These are phyloP conservation scores for Drosophila bocki DNA, from an alignment of 1,140 invertebrate genomes.

Conservation along the genomic window DNA sequence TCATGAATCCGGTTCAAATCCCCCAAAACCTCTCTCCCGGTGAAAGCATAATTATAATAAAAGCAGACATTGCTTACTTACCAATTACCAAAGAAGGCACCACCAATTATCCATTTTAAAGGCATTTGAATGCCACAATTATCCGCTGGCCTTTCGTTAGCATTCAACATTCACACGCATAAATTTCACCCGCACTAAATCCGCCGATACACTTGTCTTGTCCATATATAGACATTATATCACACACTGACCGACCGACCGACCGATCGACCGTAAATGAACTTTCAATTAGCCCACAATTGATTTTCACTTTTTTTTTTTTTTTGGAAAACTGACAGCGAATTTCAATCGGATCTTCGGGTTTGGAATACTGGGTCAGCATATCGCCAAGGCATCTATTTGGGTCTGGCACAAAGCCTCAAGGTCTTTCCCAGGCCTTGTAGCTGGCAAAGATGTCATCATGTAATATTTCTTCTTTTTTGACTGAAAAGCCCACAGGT, in stretches of 20 bases:
- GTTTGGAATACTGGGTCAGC: constrained; percentile 5
- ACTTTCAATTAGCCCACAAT: constrained; percentile 68
- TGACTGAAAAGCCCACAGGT: constrained; percentile 21
- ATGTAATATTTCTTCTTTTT: constrained; percentile 17
- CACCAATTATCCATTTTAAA: constrained; percentile 42
- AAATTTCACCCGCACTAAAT: constrained; percentile 79
- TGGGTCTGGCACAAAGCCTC: constrained; percentile 38
- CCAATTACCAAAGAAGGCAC: constrained; percentile 9
- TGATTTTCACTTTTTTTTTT: constrained; percentile 63
- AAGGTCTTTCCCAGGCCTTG: constrained; percentile 68
- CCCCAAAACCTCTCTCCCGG: not conserved
- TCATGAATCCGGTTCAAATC: not conserved
- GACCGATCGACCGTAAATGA: constrained; percentile 22
- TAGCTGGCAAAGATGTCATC: constrained; percentile 28
- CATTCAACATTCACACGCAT: constrained; percentile 77
- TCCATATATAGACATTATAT: constrained; percentile 54
- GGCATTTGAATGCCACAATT: constrained; percentile 49
- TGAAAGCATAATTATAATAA: constrained; percentile 59
- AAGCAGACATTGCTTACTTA: constrained; percentile 13
- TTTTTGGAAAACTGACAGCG: constrained; percentile 29
- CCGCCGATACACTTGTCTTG: constrained; percentile 42
- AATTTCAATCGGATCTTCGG: constrained; percentile 38
- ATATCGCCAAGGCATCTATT: constrained; percentile 29
- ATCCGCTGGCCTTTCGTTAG: constrained; percentile 50
- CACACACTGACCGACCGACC: constrained; percentile 49